Evolutionary conservation across 2,113 vertebrate genomes (phyloP).

Genomic region (Pterocles gutturalis): DNA sequence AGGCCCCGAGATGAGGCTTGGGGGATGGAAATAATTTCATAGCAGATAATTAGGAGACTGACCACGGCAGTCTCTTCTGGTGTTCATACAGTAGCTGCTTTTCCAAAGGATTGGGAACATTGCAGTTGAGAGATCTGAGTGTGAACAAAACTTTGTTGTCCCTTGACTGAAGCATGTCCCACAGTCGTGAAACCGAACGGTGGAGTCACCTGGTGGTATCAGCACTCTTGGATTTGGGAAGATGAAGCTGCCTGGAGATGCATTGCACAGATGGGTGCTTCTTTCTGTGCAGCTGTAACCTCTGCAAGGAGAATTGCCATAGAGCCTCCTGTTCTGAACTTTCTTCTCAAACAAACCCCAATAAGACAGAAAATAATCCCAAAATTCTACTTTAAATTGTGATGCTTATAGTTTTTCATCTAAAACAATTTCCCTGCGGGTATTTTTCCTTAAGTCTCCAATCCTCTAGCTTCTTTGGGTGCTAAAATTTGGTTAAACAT

Average conservation of each 20-base stretch:
- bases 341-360: neutral
- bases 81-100: neutral
- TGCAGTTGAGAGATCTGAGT: neutral
- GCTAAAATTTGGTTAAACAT: conserved; percentile 3
- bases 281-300: neutral
- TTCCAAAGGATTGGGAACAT: neutral
- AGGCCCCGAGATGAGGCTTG: neutral
- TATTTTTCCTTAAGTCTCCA: neutral
- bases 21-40: neutral
- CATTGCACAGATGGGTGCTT: neutral
- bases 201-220: neutral
- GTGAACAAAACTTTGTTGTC: neutral
- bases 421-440: neutral
- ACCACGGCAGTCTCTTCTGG: neutral
- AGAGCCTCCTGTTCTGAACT: neutral
- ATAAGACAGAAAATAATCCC: neutral
- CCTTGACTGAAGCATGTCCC: neutral
- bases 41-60: neutral
- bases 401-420: neutral
- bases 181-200: neutral
- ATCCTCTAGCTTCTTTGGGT: neutral
- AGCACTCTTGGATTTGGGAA: neutral
- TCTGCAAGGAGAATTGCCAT: neutral
- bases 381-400: neutral
- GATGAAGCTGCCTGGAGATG: neutral